Evolutionary conservation across 2,797 vertebrate species (phyloP).

Genomic region (Petrocephalus schoutedeni): DNA sequence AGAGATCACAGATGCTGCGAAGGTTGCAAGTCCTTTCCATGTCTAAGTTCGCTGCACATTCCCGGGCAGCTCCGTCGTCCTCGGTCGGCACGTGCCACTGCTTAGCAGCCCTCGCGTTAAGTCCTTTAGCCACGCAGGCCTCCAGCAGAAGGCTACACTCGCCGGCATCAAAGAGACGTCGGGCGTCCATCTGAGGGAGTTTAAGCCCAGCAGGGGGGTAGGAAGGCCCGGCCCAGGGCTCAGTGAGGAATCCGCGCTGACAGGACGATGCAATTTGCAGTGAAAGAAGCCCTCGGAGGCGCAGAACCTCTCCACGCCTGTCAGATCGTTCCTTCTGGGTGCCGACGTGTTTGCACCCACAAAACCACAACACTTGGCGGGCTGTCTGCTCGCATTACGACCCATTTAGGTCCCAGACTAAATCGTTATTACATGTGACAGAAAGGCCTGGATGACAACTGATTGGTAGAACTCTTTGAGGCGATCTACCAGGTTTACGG

Average conservation of each 20-base stretch:
- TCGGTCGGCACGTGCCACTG: neutral
- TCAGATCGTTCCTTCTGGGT: neutral
- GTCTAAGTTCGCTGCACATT: neutral
- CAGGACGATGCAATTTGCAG: neutral
- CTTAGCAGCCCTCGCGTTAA: neutral
- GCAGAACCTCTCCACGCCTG: neutral
- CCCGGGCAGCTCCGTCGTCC: conserved; percentile 9
- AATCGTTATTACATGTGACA: conserved; percentile 7
- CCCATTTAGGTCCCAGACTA: neutral
- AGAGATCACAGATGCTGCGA: neutral
- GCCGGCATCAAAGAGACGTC: conserved; percentile 21
- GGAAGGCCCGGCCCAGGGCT: neutral
- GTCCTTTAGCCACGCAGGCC: neutral
- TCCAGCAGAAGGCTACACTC: conserved; percentile 2
- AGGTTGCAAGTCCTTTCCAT: conserved; percentile 4
- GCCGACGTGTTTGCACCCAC: neutral
- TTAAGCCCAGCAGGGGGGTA: neutral
- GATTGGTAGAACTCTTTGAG: neutral
- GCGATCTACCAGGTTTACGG: neutral
- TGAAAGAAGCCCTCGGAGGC: neutral
- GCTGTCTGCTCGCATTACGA: neutral
- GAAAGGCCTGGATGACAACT: neutral
- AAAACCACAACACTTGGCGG: neutral
- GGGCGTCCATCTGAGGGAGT: neutral
- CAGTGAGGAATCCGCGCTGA: neutral